Conservation (phyloP, 2,888 invertebrate species). For the Melanostoma mellinum region DNA sequence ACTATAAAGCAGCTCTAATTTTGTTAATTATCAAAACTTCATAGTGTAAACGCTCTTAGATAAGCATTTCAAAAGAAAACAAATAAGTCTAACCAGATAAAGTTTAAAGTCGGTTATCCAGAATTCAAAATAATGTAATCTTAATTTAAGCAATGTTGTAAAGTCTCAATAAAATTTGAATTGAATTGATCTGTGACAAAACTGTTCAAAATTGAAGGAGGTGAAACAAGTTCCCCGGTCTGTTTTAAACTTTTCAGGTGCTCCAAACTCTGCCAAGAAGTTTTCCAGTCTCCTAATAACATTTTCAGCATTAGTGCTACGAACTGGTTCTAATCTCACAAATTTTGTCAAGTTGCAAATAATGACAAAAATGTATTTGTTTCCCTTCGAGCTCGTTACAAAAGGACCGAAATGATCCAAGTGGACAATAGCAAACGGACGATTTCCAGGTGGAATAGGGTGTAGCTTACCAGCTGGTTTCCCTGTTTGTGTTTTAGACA, state of each 20-base stretch:
- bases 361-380: slow-evolving; percentile 7
- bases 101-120: too few relatives aligned
- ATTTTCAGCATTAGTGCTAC: slow-evolving; percentile 20
- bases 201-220: neutral
- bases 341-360: slow-evolving; percentile 3
- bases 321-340: slow-evolving; percentile 10
- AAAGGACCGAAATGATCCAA: slow-evolving; percentile 24
- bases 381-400: slow-evolving; percentile 3
- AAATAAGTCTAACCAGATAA: too few relatives aligned
- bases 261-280: slow-evolving; percentile 14
- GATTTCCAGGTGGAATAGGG: neutral
- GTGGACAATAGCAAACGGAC: slow-evolving; percentile 2
- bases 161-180: too few relatives aligned
- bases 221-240: slow-evolving; percentile 30
- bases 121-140: too few relatives aligned
- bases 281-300: slow-evolving; percentile 13
- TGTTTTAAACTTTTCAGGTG: neutral
- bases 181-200: neutral
- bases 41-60: too few relatives aligned
- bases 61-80: too few relatives aligned
- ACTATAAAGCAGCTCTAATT: too few relatives aligned
- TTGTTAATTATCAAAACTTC: too few relatives aligned
- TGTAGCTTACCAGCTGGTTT: slow-evolving; percentile 16
- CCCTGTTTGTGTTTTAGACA: slow-evolving; percentile 16
- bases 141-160: too few relatives aligned